A percentile compares a stretch with the other conserved stretches of the same genome.
phyloP scores from a whole-genome alignment of 1,140 invertebrate species.

The Globodera rostochiensis region DNA sequence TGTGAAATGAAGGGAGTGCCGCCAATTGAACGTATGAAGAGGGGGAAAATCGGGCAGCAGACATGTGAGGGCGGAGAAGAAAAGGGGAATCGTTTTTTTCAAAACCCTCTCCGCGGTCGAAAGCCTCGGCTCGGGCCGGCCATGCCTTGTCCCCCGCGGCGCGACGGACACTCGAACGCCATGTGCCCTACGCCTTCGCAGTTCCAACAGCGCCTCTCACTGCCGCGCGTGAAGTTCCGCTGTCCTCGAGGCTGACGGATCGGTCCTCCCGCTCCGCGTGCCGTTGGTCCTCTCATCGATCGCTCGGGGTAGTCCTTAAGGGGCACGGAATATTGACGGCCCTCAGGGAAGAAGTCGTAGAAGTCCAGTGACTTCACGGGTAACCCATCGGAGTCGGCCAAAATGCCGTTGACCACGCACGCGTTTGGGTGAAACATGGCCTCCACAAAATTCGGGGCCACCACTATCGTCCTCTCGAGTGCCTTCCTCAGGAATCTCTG shows the following conservation, averaged over 20 bases:
- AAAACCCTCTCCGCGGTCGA: background rate
- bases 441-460: background rate
- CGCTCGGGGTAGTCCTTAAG: background rate
- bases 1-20: too few relatives aligned
- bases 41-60: background rate
- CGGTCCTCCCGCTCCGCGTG: too few relatives aligned
- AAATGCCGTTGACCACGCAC: background rate
- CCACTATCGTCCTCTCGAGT: background rate
- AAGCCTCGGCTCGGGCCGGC: background rate
- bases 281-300: too few relatives aligned
- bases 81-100: background rate
- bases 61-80: background rate
- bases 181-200: background rate
- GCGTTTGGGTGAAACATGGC: background rate
- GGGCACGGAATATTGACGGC: background rate
- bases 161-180: background rate
- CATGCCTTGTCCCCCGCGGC: background rate
- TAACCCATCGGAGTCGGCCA: background rate
- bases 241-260: background rate
- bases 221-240: background rate
- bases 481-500: background rate
- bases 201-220: background rate
- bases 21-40: too few relatives aligned
- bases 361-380: background rate
- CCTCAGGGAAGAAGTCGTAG: background rate